These are phyloP conservation scores for Chondrilla cf. caribensis DNA, from an alignment of 37 sponge, comb jelly and placozoan species.

Conservation along the genomic window DNA sequence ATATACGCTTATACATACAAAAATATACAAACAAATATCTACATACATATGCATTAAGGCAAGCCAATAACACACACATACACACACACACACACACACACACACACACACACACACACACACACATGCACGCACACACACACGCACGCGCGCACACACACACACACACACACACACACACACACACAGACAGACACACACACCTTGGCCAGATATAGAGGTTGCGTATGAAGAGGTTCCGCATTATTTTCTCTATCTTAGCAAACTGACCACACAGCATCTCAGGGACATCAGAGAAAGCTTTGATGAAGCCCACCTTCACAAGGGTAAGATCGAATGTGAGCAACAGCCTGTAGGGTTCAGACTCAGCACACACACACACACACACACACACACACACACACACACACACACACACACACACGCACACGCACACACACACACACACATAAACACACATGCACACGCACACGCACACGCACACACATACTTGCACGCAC, in stretches of 20 bases:
- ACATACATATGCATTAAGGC: neutral
- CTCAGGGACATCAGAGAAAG: slow-evolving; percentile 85
- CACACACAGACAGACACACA: neutral
- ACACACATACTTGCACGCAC: too few relatives aligned
- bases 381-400: neutral
- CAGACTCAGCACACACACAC: neutral
- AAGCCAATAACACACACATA: neutral
- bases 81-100: slow-evolving; percentile 15
- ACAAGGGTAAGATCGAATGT: neutral
- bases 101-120: slow-evolving; percentile 17
- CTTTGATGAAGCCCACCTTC: slow-evolving; percentile 92
- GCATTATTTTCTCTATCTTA: slow-evolving; percentile 86
- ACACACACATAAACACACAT: too few relatives aligned
- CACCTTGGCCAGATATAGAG: slow-evolving; percentile 93
- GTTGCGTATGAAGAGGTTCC: slow-evolving; percentile 73
- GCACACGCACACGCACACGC: too few relatives aligned
- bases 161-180: slow-evolving; percentile 5
- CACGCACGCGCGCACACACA: slow-evolving; percentile 15
- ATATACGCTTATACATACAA: slow-evolving; percentile 5
- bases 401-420: neutral
- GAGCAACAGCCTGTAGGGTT: neutral
- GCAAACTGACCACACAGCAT: slow-evolving; percentile 62
- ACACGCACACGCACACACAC: neutral
- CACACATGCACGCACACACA: slow-evolving; percentile 1
- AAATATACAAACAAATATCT: neutral